Base-by-base conservation (phyloP, 2,888 invertebrate genomes). In the Pseudococcus jackbeardsleyi region DNA sequence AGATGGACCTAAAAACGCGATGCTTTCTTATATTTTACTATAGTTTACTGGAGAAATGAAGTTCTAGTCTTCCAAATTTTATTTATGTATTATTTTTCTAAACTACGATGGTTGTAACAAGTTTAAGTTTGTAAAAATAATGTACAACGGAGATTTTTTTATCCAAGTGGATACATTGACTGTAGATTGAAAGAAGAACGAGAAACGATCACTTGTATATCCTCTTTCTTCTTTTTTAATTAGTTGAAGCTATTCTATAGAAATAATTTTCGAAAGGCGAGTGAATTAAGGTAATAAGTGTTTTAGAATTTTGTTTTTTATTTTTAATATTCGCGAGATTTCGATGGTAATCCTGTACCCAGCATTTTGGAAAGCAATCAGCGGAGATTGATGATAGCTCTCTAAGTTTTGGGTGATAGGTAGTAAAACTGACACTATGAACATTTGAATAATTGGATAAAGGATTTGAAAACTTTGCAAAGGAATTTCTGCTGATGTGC, bases 51-150 rank as follows among this genome's bases (percentile, higher is more conserved):
- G 26, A 33, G 77, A 77, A 39, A 77, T 77, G 77, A 77, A 77
- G 77, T 77, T 77, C 77, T 77, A 77, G 77, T 77, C 77, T 77
- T 77, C 77, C 77, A 77, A 77, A 39, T 77, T 77, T 77, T n/a
- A 26, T 77, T 77, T 54, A 54, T 54, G 12, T 54, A 54, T 54
- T 4, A 54, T 54, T 54, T 54, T 54, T 68, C 26, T 77, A n/a
- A 39, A 39, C 39, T 17, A 77, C 3, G 42, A 77, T 26, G 77
- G 77, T 77, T 77, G 77, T 77, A 77, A 77, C 77, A 42, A 42
- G 42, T 77, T 77, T 77, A 68, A 22, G 64, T 64, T 11, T 64
- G 64, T 64, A 64, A 64, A 59, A 59, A 50, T n/a, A 17, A 68
- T 68, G 19, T 68, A 68, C 22, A 26, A 68, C 26, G 26, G 26